phyloP scores from a whole-genome alignment of 2,797 vertebrate genomes.

The Mycteria americana region DNA sequence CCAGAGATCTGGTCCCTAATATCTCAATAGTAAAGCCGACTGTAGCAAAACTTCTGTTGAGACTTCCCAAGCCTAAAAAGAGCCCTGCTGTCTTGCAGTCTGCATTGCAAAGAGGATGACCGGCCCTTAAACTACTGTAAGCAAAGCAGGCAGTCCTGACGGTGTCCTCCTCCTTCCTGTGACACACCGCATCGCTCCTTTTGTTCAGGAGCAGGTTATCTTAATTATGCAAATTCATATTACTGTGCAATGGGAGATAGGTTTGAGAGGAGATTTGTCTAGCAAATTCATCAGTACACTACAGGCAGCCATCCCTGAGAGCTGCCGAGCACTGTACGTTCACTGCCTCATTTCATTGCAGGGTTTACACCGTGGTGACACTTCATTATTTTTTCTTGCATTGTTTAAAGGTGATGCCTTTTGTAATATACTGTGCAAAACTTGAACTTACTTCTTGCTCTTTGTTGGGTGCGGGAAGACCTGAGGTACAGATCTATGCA shows the following conservation, averaged over 20 bases:
- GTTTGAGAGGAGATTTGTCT: background rate
- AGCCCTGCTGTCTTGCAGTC: background rate
- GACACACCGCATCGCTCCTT: background rate
- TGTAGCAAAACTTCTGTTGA: background rate
- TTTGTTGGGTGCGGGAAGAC: background rate
- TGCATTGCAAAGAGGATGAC: background rate
- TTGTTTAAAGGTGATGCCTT: slow-evolving; percentile 8
- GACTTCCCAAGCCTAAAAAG: background rate
- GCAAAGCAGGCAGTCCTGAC: background rate
- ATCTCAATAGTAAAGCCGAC: background rate
- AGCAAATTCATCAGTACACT: background rate
- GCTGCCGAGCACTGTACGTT: background rate
- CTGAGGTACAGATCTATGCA: slow-evolving; percentile 43
- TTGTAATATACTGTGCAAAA: slow-evolving; percentile 7
- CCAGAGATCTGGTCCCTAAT: background rate
- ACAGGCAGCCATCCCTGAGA: background rate
- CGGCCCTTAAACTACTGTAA: background rate
- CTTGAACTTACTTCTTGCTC: background rate
- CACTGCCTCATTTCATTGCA: background rate
- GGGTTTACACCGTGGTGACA: background rate
- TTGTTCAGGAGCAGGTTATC: background rate
- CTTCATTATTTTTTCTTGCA: background rate
- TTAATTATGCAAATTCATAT: background rate
- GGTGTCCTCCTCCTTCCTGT: background rate
- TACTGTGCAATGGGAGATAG: background rate